A percentile compares a stretch with the other conserved stretches of the same genome.
These are phyloP conservation scores for Phenganax subtilis DNA, from an alignment of 92 coral and sea anemone genomes.

Conservation along the genomic window DNA sequence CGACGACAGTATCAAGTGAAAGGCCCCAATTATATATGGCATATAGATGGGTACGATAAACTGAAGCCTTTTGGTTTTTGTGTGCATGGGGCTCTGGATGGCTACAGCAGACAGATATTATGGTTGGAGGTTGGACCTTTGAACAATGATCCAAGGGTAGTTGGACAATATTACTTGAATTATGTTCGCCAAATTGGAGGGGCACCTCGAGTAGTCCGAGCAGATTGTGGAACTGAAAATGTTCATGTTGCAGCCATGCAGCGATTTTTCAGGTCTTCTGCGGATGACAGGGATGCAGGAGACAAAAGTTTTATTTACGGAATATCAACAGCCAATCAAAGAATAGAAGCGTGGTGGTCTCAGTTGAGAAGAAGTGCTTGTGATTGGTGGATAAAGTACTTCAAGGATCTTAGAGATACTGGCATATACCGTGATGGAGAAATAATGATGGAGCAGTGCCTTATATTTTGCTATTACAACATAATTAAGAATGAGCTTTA, in stretches of 20 bases:
- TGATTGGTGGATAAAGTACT: slow-evolving; percentile 21
- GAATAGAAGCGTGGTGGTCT: slow-evolving; percentile 37
- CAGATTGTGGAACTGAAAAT: slow-evolving; percentile 33
- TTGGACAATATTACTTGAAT: slow-evolving; percentile 21
- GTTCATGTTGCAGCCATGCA: slow-evolving; percentile 19
- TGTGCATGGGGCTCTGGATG: not conserved
- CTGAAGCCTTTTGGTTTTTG: not conserved
- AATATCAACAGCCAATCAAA: slow-evolving; percentile 2
- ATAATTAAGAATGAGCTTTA: slow-evolving; percentile 20
- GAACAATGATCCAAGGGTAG: slow-evolving; percentile 15
- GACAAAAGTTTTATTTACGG: not conserved
- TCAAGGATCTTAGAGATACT: slow-evolving; percentile 29
- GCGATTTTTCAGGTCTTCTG: slow-evolving; percentile 27
- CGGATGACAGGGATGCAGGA: slow-evolving; percentile 7
- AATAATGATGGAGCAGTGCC: slow-evolving; percentile 26
- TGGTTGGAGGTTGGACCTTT: slow-evolving; percentile 29
- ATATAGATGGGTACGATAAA: slow-evolving; percentile 7
- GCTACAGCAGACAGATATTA: not conserved
- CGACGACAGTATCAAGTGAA: slow-evolving; percentile 9
- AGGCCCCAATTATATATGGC: slow-evolving; percentile 23
- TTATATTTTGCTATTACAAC: slow-evolving; percentile 28
- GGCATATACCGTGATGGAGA: slow-evolving; percentile 26
- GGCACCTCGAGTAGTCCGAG: slow-evolving; percentile 24
- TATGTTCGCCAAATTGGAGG: slow-evolving; percentile 34
- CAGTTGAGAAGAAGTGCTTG: slow-evolving; percentile 8